Conservation (phyloP, 2,797 vertebrate species). For the Melanotaenia pygmaea region DNA sequence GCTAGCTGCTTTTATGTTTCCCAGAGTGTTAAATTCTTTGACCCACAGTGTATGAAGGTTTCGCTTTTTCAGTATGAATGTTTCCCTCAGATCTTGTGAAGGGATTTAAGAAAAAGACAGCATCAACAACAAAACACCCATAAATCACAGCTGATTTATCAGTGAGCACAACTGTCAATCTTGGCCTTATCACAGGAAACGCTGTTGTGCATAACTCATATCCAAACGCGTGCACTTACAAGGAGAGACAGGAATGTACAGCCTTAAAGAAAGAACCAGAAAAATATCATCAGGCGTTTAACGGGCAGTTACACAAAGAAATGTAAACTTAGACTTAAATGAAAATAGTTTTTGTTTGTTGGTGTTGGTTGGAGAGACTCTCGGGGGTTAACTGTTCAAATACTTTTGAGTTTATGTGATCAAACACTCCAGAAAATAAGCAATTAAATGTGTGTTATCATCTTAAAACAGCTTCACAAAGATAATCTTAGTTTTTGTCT, state of each 20-base stretch:
- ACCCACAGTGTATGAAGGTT: neutral
- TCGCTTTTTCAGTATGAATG: neutral
- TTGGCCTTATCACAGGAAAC: constrained; percentile 43
- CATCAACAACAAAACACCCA: constrained; percentile 10
- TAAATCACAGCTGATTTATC: constrained; percentile 40
- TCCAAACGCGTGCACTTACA: constrained; percentile 13
- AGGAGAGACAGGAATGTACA: constrained; percentile 13
- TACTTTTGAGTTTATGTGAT: neutral
- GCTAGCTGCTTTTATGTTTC: neutral
- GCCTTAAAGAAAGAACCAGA: constrained; percentile 11
- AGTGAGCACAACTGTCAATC: constrained; percentile 24
- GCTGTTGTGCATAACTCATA: constrained; percentile 44
- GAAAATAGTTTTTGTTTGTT: neutral
- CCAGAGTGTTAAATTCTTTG: neutral
- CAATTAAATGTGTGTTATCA: too few relatives aligned
- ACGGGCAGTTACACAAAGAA: neutral
- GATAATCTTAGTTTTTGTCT: too few relatives aligned
- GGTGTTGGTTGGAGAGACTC: neutral
- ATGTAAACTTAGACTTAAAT: neutral
- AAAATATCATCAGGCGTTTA: constrained; percentile 11
- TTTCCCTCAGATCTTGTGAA: constrained; percentile 1
- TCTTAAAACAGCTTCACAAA: too few relatives aligned
- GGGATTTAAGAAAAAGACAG: neutral
- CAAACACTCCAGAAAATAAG: too few relatives aligned
- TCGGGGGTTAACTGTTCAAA: neutral